Evolutionary conservation across 2,888 invertebrate species (phyloP), one percentile per base, ranked within the genome.

Genomic region (Melolontha melolontha): DNA sequence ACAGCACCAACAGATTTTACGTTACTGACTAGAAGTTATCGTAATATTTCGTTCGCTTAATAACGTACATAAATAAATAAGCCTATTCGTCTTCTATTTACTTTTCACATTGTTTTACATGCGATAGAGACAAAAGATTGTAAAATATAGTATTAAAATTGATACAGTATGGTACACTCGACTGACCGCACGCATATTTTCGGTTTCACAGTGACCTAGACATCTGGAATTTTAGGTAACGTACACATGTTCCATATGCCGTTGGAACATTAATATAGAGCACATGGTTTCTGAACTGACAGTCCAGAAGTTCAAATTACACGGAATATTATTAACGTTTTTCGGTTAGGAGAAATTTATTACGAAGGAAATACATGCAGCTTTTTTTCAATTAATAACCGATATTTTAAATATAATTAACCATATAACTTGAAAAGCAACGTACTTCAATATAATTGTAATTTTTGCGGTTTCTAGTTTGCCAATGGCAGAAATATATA

Each of bases 221-320:
- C 57, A 57, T 57, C 57, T 57, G 57, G 57, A 57, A 57, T 57
- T 57, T 57, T 57, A 42, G 57, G 57, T 57, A 57, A 57, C 57
- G 39, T 57, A 42, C 55, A 17, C 10, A 41, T 22, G 34, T 34
- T 54, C 52, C 52, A 54, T 54, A 57, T 57, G 44, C 44, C 44
- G 42, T 57, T 42, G n/a, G 42, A 39, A 54, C 52, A 54, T 54
- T 54, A 42, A 57, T 57, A 57, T 57, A 57, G 57, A 55, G 57
- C 57, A 57, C 57, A 57, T 57, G 57, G 57, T 57, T 44, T 42
- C 57, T 57, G 10, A 22, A 57, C 42, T 57, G 57, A 44, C 57
- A 42, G 27, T 10, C 14, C 57, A 12, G 22, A 42, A 42, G 57
- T 44, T 57, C 57, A n/a, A 14, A 44, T 57, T 57, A 57, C 57